phyloP scores from a whole-genome alignment of 2,113 vertebrate species.

The Formicarius rufipectus region DNA sequence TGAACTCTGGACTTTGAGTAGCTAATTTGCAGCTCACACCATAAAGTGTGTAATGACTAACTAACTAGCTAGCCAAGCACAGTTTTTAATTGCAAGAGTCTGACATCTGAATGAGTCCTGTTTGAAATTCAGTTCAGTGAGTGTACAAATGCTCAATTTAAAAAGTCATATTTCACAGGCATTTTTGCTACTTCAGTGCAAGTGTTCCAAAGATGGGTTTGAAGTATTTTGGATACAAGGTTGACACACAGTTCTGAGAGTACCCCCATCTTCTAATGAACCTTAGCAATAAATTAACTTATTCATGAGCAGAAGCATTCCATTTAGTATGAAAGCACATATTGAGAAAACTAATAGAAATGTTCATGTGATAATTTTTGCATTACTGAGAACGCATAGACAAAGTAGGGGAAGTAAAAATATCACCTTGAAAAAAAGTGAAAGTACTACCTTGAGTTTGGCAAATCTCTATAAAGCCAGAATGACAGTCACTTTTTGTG shows the following conservation, averaged over 20 bases:
- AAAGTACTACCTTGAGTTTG: neutral
- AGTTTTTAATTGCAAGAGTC: slow-evolving; percentile 57
- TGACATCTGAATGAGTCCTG: slow-evolving; percentile 44
- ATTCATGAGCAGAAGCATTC: neutral
- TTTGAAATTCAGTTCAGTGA: slow-evolving; percentile 48
- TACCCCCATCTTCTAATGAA: neutral
- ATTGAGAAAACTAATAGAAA: neutral
- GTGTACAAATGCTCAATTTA: slow-evolving; percentile 5
- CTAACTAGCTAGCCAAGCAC: slow-evolving; percentile 34
- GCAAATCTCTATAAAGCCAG: neutral
- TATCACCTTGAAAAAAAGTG: neutral
- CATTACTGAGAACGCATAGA: neutral
- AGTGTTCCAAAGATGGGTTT: neutral
- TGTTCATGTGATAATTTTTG: neutral
- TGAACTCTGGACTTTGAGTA: slow-evolving; percentile 54
- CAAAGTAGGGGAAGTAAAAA: neutral
- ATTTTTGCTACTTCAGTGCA: neutral
- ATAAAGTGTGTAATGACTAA: slow-evolving; percentile 41
- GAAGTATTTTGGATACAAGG: neutral
- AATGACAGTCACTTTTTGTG: neutral
- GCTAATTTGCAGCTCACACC: slow-evolving; percentile 58
- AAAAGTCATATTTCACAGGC: slow-evolving; percentile 29
- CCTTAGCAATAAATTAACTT: neutral
- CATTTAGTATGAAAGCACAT: neutral
- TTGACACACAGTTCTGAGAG: neutral